Evolutionary conservation across 2,797 vertebrate species (phyloP).

Genomic region (Cottoperca gobio): DNA sequence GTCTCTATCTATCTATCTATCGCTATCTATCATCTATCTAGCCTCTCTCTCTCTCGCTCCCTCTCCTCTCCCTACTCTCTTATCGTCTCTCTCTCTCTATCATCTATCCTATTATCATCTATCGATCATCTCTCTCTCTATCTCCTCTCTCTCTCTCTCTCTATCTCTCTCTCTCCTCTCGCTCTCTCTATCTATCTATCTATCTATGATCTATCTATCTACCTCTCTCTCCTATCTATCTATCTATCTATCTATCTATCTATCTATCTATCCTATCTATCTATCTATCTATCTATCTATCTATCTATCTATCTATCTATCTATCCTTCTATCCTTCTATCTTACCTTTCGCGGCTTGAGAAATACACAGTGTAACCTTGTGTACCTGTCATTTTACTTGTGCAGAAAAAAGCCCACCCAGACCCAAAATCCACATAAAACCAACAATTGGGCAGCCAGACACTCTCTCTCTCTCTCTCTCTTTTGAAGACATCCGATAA

Average conservation of each 20-base stretch:
- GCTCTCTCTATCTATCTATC: too few species aligned
- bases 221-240: slow-evolving; percentile 5
- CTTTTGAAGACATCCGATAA: slow-evolving; percentile 84
- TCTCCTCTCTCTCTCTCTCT: too few species aligned
- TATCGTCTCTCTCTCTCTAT: too few species aligned
- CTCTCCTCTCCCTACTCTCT: too few species aligned
- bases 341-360: background rate
- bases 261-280: slow-evolving; percentile 43
- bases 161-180: too few species aligned
- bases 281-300: slow-evolving; percentile 43
- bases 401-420: slow-evolving; percentile 63
- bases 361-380: slow-evolving; percentile 22
- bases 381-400: slow-evolving; percentile 43
- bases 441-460: slow-evolving; percentile 64
- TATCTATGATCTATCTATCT: too few species aligned
- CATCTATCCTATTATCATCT: too few species aligned
- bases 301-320: slow-evolving; percentile 46
- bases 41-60: too few species aligned
- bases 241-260: slow-evolving; percentile 37
- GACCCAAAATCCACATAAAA: slow-evolving; percentile 77
- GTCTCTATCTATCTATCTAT: slow-evolving; percentile 41
- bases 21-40: slow-evolving; percentile 44
- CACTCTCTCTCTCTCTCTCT: slow-evolving; percentile 47
- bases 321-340: slow-evolving; percentile 37
- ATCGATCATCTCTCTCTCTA: too few species aligned